Percentiles rank a stretch among this genome's conserved stretches.
Conservation (phyloP, 64 coral and sea anemone genomes). For the Dendrophyllia cribrosa region DNA sequence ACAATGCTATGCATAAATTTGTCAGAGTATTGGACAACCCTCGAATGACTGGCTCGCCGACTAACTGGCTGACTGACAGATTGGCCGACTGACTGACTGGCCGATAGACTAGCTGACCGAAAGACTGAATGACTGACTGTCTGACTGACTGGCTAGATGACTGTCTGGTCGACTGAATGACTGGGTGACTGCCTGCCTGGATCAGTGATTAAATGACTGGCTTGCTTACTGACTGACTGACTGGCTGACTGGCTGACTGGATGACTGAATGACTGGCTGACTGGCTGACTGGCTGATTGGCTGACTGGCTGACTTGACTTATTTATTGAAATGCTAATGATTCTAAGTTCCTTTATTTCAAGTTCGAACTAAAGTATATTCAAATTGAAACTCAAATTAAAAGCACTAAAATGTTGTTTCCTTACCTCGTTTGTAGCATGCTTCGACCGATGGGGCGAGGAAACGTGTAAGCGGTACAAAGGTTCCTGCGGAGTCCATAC, state of each 20-base stretch:
- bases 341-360: too few relatives aligned
- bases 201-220: too few relatives aligned
- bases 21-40: too few relatives aligned
- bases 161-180: not conserved
- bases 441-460: slow-evolving; percentile 8
- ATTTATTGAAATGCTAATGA: too few relatives aligned
- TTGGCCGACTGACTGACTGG: not conserved
- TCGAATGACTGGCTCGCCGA: not conserved
- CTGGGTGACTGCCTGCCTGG: not conserved
- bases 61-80: not conserved
- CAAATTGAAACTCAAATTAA: too few relatives aligned
- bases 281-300: not conserved
- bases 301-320: too few relatives aligned
- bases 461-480: not conserved
- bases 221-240: not conserved
- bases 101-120: not conserved
- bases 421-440: not conserved
- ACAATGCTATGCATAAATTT: too few relatives aligned
- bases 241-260: not conserved
- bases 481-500: not conserved
- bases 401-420: not conserved
- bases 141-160: not conserved
- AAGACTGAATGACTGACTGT: not conserved
- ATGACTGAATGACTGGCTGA: not conserved
- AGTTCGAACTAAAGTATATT: too few relatives aligned